Percentiles rank a stretch among this genome's conserved stretches.
These are phyloP conservation scores for Caenorhabditis wallacei DNA, from an alignment of 2,888 invertebrate species.

Conservation along the genomic window DNA sequence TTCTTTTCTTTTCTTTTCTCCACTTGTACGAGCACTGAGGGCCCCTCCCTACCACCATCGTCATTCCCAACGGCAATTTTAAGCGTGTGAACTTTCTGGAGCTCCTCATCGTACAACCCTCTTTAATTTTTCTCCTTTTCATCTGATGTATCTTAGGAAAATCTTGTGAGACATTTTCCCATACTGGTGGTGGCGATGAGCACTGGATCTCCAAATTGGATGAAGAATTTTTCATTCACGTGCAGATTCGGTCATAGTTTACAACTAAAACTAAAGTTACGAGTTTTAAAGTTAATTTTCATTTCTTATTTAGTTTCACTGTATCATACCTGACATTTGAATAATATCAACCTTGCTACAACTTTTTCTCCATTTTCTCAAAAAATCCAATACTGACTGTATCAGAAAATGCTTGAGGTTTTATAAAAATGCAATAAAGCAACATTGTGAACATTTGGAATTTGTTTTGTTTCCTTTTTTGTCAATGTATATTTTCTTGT, in stretches of 20 bases:
- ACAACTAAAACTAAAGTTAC: too few relatives aligned
- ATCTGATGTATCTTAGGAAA: constrained; percentile 30
- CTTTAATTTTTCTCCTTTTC: constrained; percentile 52
- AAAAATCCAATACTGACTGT: too few relatives aligned
- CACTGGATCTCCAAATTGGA: neutral
- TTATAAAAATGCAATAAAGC: neutral
- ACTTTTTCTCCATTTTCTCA: too few relatives aligned
- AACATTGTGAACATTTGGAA: constrained; percentile 7
- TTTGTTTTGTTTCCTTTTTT: constrained; percentile 9
- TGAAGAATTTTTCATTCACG: constrained; percentile 9
- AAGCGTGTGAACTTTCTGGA: constrained; percentile 66
- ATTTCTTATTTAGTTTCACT: too few relatives aligned
- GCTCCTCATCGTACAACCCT: constrained; percentile 56
- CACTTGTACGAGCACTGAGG: constrained; percentile 29
- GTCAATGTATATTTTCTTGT: neutral
- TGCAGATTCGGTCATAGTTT: too few relatives aligned
- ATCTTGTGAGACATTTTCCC: constrained; percentile 32
- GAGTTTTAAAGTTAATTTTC: too few relatives aligned
- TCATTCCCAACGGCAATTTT: constrained; percentile 67
- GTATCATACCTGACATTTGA: too few relatives aligned
- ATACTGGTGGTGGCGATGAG: constrained; percentile 8
- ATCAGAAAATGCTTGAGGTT: neutral
- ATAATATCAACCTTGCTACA: too few relatives aligned
- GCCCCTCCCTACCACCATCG: constrained; percentile 32
- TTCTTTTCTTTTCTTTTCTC: neutral